A percentile compares a stretch with the other conserved stretches of the same genome.
These are phyloP conservation scores for Drosophila niveifrons DNA, from an alignment of 2,888 invertebrate genomes.

Conservation along the genomic window DNA sequence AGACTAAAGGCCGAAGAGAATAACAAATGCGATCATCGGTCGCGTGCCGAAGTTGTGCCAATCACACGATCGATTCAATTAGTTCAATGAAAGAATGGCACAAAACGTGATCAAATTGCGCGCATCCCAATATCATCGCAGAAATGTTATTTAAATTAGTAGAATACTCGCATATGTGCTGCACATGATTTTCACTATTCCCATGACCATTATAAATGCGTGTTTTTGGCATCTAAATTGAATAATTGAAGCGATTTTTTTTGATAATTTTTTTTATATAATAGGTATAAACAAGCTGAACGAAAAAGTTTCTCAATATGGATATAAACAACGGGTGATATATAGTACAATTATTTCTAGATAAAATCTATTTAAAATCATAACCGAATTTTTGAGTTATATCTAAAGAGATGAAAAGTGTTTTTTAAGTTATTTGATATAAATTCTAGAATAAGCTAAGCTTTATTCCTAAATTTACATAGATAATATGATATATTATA, in stretches of 20 bases:
- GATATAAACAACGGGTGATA: too few species aligned
- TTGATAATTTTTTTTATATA: background rate
- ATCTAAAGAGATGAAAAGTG: too few species aligned
- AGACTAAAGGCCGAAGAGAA: constrained; percentile 7
- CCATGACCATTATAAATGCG: background rate
- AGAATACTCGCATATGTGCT: background rate
- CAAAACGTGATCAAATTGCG: constrained; percentile 62
- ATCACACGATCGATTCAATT: constrained; percentile 63
- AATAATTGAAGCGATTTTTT: background rate
- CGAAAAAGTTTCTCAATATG: too few species aligned
- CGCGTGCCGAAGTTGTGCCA: constrained; percentile 56
- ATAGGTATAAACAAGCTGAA: too few species aligned
- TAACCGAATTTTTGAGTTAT: too few species aligned
- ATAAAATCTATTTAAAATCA: too few species aligned
- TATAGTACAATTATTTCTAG: too few species aligned
- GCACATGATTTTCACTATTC: background rate
- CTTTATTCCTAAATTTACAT: too few species aligned
- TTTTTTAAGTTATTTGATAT: too few species aligned
- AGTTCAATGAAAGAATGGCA: constrained; percentile 41
- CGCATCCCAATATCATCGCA: constrained; percentile 15
- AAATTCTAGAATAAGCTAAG: too few species aligned
- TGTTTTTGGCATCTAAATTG: background rate
- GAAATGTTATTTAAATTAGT: background rate
- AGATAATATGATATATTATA: too few species aligned
- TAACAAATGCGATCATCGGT: constrained; percentile 28